Evolutionary conservation across 2,888 invertebrate species (phyloP), one percentile per base, ranked within the genome.

Genomic region (Julus scandinavius): DNA sequence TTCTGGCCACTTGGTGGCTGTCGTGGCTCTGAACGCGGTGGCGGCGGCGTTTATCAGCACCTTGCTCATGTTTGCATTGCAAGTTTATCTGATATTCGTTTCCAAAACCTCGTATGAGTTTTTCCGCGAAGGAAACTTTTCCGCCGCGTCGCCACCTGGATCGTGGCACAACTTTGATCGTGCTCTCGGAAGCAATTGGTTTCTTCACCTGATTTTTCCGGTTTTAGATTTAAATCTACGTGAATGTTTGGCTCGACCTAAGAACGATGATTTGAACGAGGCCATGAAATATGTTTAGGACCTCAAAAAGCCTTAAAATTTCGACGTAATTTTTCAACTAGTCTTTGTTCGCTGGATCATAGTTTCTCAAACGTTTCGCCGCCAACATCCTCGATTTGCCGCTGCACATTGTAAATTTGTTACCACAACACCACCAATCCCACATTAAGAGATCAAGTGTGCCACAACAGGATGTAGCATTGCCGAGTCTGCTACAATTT

Each of bases 21-120:
- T 89, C n/a, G 13, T 41, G 1, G 58, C 86, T 2, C 11, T 86
- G 15, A 88, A 84, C 58, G 20, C 50, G 7, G 83, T 84, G 7
- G 15, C 63, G 41, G 40, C 58, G 13, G 40, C 86, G 17, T 40
- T 41, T 11, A 2, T 88, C 20, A 38, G 49, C 45, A 83, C 88
- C 20, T 11, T 80, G 20, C 45, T 45, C 40, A 49, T 84, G 83
- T n/a, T 88, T 29, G 7, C 17, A 5, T 80, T 84, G 40, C 88
- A 88, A 29, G 15, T 49, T 17, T 83, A 84, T 49, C n/a, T 88
- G 41, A 50, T 88, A 13, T 50, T 15, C 29, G 9, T 20, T 3
- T 49, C n/a, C 29, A 80, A 84, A 38, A 88, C 88, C 13, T 83
- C 88, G 13, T 72, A 72, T 11, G 83, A 88, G 29, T 45, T 88